Base-by-base conservation (phyloP, 2,888 invertebrate genomes). In the Frankliniella intonsa region DNA sequence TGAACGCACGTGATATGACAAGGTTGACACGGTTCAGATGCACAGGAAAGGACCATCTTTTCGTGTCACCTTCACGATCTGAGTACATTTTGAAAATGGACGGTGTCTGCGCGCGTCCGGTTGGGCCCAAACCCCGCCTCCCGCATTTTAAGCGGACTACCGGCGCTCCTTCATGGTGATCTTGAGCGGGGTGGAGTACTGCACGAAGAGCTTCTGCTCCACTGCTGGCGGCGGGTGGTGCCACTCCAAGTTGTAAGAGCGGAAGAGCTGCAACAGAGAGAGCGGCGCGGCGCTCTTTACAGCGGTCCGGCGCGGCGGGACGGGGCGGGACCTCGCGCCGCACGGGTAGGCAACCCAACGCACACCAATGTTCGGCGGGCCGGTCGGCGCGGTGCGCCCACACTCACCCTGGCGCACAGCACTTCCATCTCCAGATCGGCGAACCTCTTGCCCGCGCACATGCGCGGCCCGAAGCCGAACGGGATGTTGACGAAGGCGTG, bases 401-500 rank as follows among this genome's bases (percentile, higher is more conserved):
- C n/a, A 79, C 81, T 80, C 88, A 94, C 94, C 91, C 95, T 95
- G 0, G 94, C 92, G 79, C 95, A 86, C n/a, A 95, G 88, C 81
- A 95, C 92, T 89, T 97, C 95, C 89, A 97, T 95, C 89, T 97
- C 97, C 83, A 97, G 90, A 86, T 97, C 97, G 11, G 97, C 97
- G 87, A 97, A 96, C 84, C 97, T 90, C 83, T 95, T 89, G 0
- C 97, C 97, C 83, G 96, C 88, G 85, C 96, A 96, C 91, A 95
- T 95, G 80, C 96, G 90, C 0, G 95, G 94, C 0, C 96, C 96
- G 85, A 94, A 92, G 0, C 96, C 94, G 84, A 93, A 94, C 0
- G 94, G 94, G 49, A 94, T 76, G 69, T 76, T 25, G 69, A 25
- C 69, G 69, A 76, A 76, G 25, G 69, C 25, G 69, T 25, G 22